A percentile compares a stretch with the other conserved stretches of the same genome.
These are phyloP conservation scores for Andrena bucephala DNA, from an alignment of 2,888 invertebrate species.

Conservation along the genomic window DNA sequence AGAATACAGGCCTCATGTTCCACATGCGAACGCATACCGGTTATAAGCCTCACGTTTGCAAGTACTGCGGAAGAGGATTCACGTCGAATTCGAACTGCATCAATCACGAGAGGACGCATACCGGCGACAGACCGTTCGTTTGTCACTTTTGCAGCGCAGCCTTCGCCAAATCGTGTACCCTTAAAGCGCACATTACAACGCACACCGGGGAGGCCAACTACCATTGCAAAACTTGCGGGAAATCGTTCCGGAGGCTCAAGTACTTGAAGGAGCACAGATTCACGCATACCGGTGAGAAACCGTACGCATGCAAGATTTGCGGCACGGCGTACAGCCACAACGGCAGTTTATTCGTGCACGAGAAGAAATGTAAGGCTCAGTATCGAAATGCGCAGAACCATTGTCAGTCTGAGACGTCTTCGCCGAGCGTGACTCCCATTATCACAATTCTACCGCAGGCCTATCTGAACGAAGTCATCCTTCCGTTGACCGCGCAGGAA, in stretches of 20 bases:
- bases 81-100: slow-evolving; percentile 82
- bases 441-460: slow-evolving; percentile 64
- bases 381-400: slow-evolving; percentile 65
- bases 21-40: slow-evolving; percentile 82
- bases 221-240: slow-evolving; percentile 82
- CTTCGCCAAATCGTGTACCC: slow-evolving; percentile 81
- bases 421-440: slow-evolving; percentile 62
- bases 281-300: slow-evolving; percentile 82
- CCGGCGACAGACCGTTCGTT: slow-evolving; percentile 81
- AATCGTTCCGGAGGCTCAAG: slow-evolving; percentile 80
- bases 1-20: slow-evolving; percentile 81
- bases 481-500: slow-evolving; percentile 50
- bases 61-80: slow-evolving; percentile 81
- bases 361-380: slow-evolving; percentile 79
- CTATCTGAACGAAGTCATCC: slow-evolving; percentile 61
- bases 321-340: slow-evolving; percentile 82
- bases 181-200: slow-evolving; percentile 82
- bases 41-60: slow-evolving; percentile 81
- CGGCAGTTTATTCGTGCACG: slow-evolving; percentile 81
- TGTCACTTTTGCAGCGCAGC: slow-evolving; percentile 82
- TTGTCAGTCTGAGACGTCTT: slow-evolving; percentile 45
- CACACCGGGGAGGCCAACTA: slow-evolving; percentile 83
- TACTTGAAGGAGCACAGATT: slow-evolving; percentile 81
- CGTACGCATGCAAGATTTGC: slow-evolving; percentile 81
- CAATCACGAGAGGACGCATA: slow-evolving; percentile 82